These are phyloP conservation scores for Drosophila nikananu DNA, from an alignment of 1,140 invertebrate genomes.

Conservation along the genomic window DNA sequence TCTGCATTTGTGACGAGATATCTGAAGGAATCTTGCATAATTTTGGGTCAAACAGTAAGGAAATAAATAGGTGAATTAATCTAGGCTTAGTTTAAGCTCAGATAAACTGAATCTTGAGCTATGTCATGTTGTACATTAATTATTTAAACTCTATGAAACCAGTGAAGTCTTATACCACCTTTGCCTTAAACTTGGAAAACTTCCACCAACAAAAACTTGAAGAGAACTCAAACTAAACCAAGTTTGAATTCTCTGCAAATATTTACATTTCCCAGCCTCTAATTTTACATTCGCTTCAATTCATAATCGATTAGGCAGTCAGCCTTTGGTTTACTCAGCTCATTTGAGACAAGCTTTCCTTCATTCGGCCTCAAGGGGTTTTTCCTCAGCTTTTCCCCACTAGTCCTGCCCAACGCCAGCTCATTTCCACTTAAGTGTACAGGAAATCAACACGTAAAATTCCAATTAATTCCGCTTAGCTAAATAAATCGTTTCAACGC, in stretches of 20 bases:
- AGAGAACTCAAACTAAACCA: neutral
- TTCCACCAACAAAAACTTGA: neutral
- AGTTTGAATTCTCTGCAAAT: neutral
- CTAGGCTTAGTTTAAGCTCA: neutral
- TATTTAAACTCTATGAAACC: neutral
- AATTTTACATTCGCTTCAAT: neutral
- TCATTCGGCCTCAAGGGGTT: constrained; percentile 4
- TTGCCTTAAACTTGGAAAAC: neutral
- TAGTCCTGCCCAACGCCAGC: neutral
- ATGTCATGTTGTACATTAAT: too few relatives aligned
- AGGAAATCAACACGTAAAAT: constrained; percentile 82
- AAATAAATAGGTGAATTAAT: constrained; percentile 1
- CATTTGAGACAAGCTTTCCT: constrained; percentile 19
- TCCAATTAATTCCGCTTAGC: constrained; percentile 83
- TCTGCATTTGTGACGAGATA: constrained; percentile 4
- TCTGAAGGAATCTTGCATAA: neutral
- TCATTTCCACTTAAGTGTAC: constrained; percentile 24
- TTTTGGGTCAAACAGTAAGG: neutral
- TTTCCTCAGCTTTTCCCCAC: neutral
- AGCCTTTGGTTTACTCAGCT: constrained; percentile 15
- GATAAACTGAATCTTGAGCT: neutral
- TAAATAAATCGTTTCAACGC: constrained; percentile 82
- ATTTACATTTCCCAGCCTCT: constrained; percentile 7
- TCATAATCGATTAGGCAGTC: constrained; percentile 44
- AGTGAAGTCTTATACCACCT: too few relatives aligned